Percentiles rank a stretch among this genome's conserved stretches.
These are phyloP conservation scores for Haplotaxodon microlepis DNA, from an alignment of 2,113 vertebrate genomes.

Conservation along the genomic window DNA sequence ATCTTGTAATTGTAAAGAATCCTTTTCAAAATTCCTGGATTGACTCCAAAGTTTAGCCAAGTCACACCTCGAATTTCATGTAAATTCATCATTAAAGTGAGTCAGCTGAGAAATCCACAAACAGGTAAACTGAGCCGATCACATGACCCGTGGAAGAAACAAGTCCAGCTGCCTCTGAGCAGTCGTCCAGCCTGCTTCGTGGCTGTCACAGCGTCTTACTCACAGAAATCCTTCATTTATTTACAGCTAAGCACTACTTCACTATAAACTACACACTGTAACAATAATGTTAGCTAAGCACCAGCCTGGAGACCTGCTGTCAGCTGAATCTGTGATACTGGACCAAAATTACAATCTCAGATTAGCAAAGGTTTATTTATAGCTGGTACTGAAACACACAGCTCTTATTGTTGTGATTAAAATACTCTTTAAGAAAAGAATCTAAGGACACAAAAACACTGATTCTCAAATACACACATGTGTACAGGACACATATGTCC, in stretches of 20 bases:
- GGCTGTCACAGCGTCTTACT: neutral
- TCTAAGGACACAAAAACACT: neutral
- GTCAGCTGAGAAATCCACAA: neutral
- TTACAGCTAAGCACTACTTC: neutral
- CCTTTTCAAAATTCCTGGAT: neutral
- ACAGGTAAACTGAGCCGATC: neutral
- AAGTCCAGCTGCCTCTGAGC: neutral
- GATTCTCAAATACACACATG: neutral
- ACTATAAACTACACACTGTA: neutral
- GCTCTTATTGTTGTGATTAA: neutral
- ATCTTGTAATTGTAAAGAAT: neutral
- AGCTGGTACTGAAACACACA: neutral
- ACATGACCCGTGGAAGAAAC: neutral
- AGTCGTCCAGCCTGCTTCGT: neutral
- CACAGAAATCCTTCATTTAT: neutral
- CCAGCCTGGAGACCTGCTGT: neutral
- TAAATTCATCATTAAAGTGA: neutral
- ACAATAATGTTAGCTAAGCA: neutral
- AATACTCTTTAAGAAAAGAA: neutral
- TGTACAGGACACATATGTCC: neutral
- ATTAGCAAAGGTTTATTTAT: neutral
- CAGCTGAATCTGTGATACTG: neutral
- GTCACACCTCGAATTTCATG: neutral
- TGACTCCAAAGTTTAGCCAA: neutral
- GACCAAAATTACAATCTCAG: neutral